Conservation (phyloP, 2,113 vertebrate genomes). For the Catharus bicknelli region DNA sequence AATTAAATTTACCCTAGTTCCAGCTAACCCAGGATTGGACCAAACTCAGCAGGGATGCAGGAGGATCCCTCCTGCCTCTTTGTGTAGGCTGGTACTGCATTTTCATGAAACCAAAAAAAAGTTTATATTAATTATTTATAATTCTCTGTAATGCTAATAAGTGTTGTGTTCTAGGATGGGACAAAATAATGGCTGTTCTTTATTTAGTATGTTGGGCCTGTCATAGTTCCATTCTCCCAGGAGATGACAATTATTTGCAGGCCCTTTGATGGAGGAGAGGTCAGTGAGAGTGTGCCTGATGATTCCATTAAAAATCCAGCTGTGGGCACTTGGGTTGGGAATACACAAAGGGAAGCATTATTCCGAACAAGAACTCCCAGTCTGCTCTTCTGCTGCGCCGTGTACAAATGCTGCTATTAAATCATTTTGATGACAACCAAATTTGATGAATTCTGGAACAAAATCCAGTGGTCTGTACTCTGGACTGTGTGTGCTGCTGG, state of each 20-base stretch:
- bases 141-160: background rate
- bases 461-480: background rate
- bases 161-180: background rate
- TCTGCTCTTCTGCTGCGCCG: background rate
- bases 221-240: background rate
- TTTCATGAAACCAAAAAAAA: background rate
- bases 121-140: background rate
- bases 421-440: background rate
- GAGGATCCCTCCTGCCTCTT: background rate
- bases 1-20: slow-evolving; percentile 51
- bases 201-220: background rate
- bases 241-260: background rate
- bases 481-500: background rate
- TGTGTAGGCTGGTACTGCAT: background rate
- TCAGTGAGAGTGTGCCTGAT: background rate
- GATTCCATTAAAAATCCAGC: background rate
- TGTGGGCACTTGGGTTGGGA: background rate
- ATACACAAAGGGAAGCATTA: background rate
- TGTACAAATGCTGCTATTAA: background rate
- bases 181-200: background rate
- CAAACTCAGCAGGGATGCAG: background rate
- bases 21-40: background rate
- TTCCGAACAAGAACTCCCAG: background rate
- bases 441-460: background rate
- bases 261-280: background rate